Percentiles rank a stretch among this genome's conserved stretches.
Conservation (phyloP, 2,113 vertebrate genomes). For the Triplophysa rosa region DNA sequence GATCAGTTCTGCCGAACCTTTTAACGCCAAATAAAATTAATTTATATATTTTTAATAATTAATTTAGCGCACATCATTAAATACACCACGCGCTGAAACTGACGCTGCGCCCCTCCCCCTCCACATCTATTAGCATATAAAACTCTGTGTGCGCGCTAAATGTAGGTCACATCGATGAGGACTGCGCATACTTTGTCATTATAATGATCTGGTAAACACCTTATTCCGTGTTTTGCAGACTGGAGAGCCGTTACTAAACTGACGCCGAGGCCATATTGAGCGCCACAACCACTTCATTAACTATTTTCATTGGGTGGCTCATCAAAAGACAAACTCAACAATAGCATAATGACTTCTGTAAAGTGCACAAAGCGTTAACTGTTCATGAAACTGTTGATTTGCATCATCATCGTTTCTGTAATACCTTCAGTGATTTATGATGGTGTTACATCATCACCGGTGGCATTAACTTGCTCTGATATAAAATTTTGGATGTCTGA, state of each 20-base stretch:
- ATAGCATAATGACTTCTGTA: neutral
- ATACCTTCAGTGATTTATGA: too few relatives aligned
- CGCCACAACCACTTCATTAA: conserved; percentile 1
- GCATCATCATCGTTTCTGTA: too few relatives aligned
- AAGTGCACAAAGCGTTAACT: neutral
- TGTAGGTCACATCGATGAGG: conserved; percentile 73
- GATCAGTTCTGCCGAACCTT: neutral
- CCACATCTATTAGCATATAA: conserved; percentile 73
- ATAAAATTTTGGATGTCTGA: too few relatives aligned
- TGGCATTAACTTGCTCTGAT: too few relatives aligned
- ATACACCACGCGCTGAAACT: conserved; percentile 54
- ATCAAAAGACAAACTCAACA: neutral
- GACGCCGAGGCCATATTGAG: conserved; percentile 65
- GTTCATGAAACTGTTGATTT: neutral
- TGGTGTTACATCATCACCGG: too few relatives aligned
- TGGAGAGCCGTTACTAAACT: conserved; percentile 68
- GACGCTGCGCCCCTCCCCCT: conserved; percentile 55
- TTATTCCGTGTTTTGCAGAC: conserved; percentile 31
- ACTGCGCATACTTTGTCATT: conserved; percentile 70
- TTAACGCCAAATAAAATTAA: neutral
- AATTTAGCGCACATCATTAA: conserved; percentile 72
- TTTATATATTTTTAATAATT: conserved; percentile 55
- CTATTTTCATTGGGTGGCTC: neutral
- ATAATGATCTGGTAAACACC: conserved; percentile 64
- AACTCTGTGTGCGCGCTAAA: conserved; percentile 66